These are phyloP conservation scores for Oxyscelio sp. DNA, from an alignment of 2,888 invertebrate genomes.

Conservation along the genomic window DNA sequence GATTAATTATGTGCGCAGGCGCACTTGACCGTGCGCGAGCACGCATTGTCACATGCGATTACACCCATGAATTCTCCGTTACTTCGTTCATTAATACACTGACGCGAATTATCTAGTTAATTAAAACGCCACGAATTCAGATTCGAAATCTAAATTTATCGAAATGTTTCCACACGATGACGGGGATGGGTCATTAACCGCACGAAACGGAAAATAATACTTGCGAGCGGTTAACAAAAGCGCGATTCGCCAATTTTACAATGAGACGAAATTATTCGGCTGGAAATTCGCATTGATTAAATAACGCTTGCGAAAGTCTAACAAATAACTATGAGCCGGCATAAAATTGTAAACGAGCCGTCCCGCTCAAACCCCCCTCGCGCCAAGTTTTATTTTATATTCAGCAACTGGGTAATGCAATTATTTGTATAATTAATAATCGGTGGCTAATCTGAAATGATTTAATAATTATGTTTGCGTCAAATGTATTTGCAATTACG, in stretches of 20 bases:
- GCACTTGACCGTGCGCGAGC: slow-evolving; percentile 21
- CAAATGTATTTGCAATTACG: too few species aligned
- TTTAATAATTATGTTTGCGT: too few species aligned
- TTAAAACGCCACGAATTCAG: slow-evolving; percentile 12
- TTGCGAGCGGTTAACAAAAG: not conserved
- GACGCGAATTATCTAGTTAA: slow-evolving; percentile 36
- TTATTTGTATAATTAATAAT: too few species aligned
- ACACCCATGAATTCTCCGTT: slow-evolving; percentile 53
- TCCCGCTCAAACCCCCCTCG: too few species aligned
- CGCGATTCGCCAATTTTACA: not conserved
- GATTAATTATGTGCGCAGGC: slow-evolving; percentile 54
- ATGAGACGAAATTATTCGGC: not conserved
- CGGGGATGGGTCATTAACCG: not conserved
- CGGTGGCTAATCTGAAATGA: too few species aligned
- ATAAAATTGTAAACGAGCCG: not conserved
- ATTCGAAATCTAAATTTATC: not conserved
- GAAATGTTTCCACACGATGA: not conserved
- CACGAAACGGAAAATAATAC: not conserved
- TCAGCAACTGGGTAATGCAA: too few species aligned
- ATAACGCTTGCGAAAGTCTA: not conserved
- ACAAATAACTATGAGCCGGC: not conserved
- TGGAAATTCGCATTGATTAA: not conserved
- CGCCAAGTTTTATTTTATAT: too few species aligned
- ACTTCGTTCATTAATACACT: slow-evolving; percentile 51
- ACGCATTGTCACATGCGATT: slow-evolving; percentile 58